A percentile compares a stretch with the other conserved stretches of the same genome.
phyloP scores from a whole-genome alignment of 2,888 invertebrate genomes.

The Brenthis ino region DNA sequence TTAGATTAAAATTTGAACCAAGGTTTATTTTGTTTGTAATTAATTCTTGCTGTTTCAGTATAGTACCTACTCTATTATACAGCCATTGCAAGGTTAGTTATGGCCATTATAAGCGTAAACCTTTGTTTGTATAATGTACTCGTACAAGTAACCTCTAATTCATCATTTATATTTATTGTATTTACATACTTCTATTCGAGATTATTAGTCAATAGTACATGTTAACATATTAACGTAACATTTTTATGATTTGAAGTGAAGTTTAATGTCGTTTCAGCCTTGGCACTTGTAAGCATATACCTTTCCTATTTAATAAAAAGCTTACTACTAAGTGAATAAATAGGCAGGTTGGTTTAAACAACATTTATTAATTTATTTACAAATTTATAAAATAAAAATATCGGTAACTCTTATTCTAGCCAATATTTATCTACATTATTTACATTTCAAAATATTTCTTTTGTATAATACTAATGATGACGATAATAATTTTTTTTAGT shows the following conservation, averaged over 20 bases:
- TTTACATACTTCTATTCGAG: too few relatives aligned
- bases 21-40: constrained; percentile 20
- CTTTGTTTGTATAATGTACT: too few relatives aligned
- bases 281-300: too few relatives aligned
- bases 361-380: constrained; percentile 57
- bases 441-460: constrained; percentile 51
- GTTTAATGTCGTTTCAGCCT: too few relatives aligned
- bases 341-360: constrained; percentile 43
- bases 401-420: constrained; percentile 52
- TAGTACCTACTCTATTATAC: background rate
- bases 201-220: too few relatives aligned
- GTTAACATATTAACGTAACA: too few relatives aligned
- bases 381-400: constrained; percentile 52
- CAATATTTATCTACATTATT: constrained; percentile 65
- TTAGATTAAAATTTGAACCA: constrained; percentile 30
- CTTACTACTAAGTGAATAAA: constrained; percentile 19
- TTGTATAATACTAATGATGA: background rate
- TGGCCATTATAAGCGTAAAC: background rate
- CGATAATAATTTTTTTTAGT: constrained; percentile 39
- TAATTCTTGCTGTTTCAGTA: constrained; percentile 2
- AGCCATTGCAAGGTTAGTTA: background rate
- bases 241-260: too few relatives aligned
- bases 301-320: too few relatives aligned
- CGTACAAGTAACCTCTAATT: too few relatives aligned
- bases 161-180: too few relatives aligned